phyloP scores from a whole-genome alignment of 2,113 vertebrate species.

The Clarias magur region DNA sequence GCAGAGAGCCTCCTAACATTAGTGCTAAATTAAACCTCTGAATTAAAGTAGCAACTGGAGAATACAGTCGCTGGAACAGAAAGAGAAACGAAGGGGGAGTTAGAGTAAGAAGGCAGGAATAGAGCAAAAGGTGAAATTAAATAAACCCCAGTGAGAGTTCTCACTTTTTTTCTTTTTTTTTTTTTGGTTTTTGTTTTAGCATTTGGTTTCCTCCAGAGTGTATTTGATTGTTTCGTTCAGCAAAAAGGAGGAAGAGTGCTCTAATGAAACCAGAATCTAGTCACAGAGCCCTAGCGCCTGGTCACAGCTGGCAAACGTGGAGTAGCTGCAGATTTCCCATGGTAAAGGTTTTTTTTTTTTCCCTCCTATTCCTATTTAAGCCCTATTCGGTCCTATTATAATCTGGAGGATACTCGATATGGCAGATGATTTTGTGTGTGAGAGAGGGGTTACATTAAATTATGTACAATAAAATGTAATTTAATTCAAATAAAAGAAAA shows the following conservation, averaged over 20 bases:
- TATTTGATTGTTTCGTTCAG: background rate
- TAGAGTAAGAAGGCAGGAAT: background rate
- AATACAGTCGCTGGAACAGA: slow-evolving; percentile 35
- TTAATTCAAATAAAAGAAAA: background rate
- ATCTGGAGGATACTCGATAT: background rate
- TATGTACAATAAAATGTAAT: no score
- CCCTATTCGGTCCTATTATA: no score
- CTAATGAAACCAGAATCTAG: slow-evolving; percentile 18
- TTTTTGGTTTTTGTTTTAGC: background rate
- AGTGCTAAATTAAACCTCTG: slow-evolving; percentile 49
- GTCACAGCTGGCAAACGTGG: slow-evolving; percentile 14
- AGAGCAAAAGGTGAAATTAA: slow-evolving; percentile 29
- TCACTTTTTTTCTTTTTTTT: background rate
- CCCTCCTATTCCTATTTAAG: background rate
- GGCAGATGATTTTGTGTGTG: background rate
- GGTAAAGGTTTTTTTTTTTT: background rate
- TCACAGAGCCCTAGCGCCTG: background rate
- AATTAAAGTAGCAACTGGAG: slow-evolving; percentile 42
- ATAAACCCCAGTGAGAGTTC: slow-evolving; percentile 25
- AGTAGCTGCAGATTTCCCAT: background rate
- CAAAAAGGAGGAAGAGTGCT: slow-evolving; percentile 17
- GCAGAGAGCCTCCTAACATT: slow-evolving; percentile 25
- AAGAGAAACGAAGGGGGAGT: background rate
- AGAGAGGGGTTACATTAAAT: no score
- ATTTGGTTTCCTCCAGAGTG: slow-evolving; percentile 3